A percentile compares a stretch with the other conserved stretches of the same genome.
Evolutionary conservation across 2,888 invertebrate species (phyloP).

Genomic region (Athetis lepigone): DNA sequence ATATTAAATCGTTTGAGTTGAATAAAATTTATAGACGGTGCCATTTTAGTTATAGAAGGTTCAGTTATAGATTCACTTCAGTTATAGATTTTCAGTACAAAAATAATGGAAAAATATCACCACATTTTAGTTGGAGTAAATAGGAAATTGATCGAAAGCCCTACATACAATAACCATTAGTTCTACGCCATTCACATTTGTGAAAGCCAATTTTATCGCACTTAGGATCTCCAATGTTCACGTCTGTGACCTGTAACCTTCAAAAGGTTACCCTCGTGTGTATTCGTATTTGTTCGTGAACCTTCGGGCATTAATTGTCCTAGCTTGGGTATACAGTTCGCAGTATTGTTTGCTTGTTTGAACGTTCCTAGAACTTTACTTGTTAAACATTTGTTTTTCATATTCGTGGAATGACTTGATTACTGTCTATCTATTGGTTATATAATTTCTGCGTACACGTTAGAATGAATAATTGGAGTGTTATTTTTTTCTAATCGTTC

Average conservation of each 20-base stretch:
- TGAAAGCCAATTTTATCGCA: constrained; percentile 49
- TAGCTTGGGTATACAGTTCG: constrained; percentile 28
- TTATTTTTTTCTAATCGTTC: too few relatives aligned
- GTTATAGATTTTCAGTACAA: not conserved
- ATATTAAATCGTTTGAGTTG: constrained; percentile 35
- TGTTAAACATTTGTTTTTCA: constrained; percentile 23
- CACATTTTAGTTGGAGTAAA: constrained; percentile 4
- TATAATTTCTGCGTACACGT: constrained; percentile 18
- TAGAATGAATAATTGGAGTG: not conserved
- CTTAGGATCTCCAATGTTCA: constrained; percentile 54
- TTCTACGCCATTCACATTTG: constrained; percentile 36
- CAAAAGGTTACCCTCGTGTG: constrained; percentile 22
- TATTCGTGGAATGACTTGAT: constrained; percentile 36
- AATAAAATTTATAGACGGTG: constrained; percentile 16
- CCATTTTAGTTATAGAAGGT: not conserved
- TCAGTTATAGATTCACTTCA: too few relatives aligned
- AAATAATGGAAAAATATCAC: not conserved
- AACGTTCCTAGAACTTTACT: constrained; percentile 41
- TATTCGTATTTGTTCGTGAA: constrained; percentile 36
- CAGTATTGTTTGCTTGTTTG: constrained; percentile 36
- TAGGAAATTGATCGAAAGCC: constrained; percentile 19
- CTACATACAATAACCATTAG: constrained; percentile 34
- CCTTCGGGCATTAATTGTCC: constrained; percentile 46
- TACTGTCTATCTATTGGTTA: constrained; percentile 6
- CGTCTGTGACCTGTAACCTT: constrained; percentile 43